Evolutionary conservation across 2,888 invertebrate species (phyloP), one percentile per base, ranked within the genome.

Genomic region (Lamproptera curius): DNA sequence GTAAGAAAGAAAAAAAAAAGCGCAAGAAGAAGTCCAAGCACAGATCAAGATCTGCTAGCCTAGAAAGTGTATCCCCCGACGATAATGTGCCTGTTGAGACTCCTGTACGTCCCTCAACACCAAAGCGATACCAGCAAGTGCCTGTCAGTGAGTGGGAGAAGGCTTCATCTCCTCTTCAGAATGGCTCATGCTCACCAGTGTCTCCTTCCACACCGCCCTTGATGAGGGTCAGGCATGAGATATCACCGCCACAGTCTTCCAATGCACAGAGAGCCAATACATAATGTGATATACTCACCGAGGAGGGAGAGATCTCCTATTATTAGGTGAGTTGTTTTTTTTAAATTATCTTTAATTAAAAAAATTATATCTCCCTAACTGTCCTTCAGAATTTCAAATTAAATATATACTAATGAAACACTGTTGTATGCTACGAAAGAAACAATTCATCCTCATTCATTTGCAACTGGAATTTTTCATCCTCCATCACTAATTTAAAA

Each of bases 1-100:
- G 93, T 72, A 93, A 92, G 74, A 94, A 94, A 70, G 92, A 93
- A 56, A 89, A 91, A 35, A 92, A 92, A 62, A 94, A 92, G 74
- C 90, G 90, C 43, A 92, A 92, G 74, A 92, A 91, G 78, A 93
- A 92, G 73, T 91, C 92, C 46, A 93, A 92, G 71, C 91, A 92
- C 41, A 87, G 89, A 47, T 92, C 93, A 31, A 89, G 92, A 42
- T 92, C 92, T 49, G 90, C 92, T 0, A 93, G 93, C 63, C 83
- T 93, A 54, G 92, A 91, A 66, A 91, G 91, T 55, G 82, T 91
- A 43, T 91, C 91, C 14, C 89, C 90, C 26, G 90, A 90, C 55
- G 90, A 87, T 52, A 80, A 75, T 52, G 68, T 81, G 51, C 75
- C 77, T 13, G 67, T 67, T 44, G 76, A 69, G 56, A 63, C 71